Evolutionary conservation across 2,797 vertebrate species (phyloP), one percentile per base, ranked within the genome.

Genomic region (Cyprinella venusta): DNA sequence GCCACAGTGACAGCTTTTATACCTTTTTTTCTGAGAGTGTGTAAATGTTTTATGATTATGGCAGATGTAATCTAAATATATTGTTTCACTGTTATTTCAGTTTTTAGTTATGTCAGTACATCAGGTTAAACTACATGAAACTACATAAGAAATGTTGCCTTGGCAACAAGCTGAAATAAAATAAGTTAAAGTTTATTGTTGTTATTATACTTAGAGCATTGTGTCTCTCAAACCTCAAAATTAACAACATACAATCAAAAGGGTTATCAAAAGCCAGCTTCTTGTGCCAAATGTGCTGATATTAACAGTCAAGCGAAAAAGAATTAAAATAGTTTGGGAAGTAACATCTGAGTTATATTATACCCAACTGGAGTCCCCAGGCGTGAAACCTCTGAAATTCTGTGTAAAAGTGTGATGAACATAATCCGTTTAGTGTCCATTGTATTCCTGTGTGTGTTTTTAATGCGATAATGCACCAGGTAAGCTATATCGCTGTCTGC

Each of bases 401-500:
- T 54, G 16, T 33, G 36, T 15, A 30, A 36, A 36, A 38, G 68
- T 42, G 56, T 68, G 26, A 61, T 63, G n/a, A 61, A 69, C n/a
- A 54, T 67, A 80, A 74, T 68, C 54, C 12, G 10, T 61, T 65
- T 74, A 67, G 42, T 21, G 59, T 42, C 56, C 26, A 68, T 36
- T 77, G 24, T 42, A 52, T 76, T 70, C 56, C 64, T 61, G 70
- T 18, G 21, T 19, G 21, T 76, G 64, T 67, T 54, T 69, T 42
- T 71, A 54, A 77, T 45, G 33, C 36, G 65, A 77, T 61, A 81
- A 71, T 30, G 19, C 48, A 54, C 24, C 30, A 77, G 52, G 54
- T 36, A 70, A 36, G 26, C 79, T 52, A 52, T 81, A 54, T 65
- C 24, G 54, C n/a, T 13, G n/a, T 21, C 67, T 52, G 7, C 36